Base-by-base conservation (phyloP, 2,797 vertebrate species). In the Cuniculus paca region DNA sequence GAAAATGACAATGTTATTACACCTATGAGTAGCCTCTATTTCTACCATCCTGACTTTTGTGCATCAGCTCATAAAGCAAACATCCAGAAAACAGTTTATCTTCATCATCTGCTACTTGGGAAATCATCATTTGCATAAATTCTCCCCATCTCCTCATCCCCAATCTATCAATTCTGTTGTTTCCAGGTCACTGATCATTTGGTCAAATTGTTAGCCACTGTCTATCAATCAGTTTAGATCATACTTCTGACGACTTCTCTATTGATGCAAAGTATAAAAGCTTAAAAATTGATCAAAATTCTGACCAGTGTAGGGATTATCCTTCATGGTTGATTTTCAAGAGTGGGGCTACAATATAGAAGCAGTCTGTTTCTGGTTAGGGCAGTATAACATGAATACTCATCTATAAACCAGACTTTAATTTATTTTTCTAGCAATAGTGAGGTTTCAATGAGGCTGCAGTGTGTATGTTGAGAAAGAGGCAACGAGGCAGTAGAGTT, bases 181-280 rank as follows among this genome's bases (percentile, higher is more conserved):
- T 85, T 77, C 48, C 48, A 77, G 20, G 48, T 42, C 68, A 19
- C 26, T 61, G 56, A 63, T 84, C 19, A 42, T 63, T 39, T 78
- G 85, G 60, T 85, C 28, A 54, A 77, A 92, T 85, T 85, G 36
- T 85, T 92, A 65, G 13, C 10, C 28, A 92, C 28, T 92, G 36
- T 68, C 16, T 22, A 78, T 45, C 56, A n/a, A 78, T 92, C 28
- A 68, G 11, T 86, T 36, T 86, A 86, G 31, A 48, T 58, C 61
- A 68, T 68, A 78, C 16, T 75, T 77, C 48, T 86, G 82, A 48
- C 39, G 6, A 65, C 16, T 86, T 85, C 28, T 85, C 19, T 10
- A 68, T 22, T 24, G 58, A 92, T 22, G 36, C 14, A 65, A 63
- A 65, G 22, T 85, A 68, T 36, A 54, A 78, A 20, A 86, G 50